Base-by-base conservation (phyloP, 2,888 invertebrate species). In the Cryptophagus acutangulus region DNA sequence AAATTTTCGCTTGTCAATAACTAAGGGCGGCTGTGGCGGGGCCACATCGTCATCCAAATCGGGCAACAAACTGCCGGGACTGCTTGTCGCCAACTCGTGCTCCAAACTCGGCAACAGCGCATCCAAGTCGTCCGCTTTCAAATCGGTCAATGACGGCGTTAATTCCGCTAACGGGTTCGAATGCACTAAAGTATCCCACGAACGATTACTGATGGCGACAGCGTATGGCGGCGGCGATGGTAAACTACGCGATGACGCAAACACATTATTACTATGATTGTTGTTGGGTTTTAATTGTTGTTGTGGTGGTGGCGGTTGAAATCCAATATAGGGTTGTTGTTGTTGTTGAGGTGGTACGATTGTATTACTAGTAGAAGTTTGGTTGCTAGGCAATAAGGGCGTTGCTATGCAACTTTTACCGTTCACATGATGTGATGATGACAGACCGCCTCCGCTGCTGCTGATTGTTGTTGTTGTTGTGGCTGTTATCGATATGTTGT, bases 1-100 rank as follows among this genome's bases (percentile, higher is more conserved):
- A 74, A 87, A 87, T 71, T 87, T 87, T 58, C 81, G 78, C 66
- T 77, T 79, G 61, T 82, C 82, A n/a, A n/a, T n/a, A n/a, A 43
- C 33, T 12, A 35, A 34, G 18, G 20, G 18, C 16, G 41, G 35
- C 29, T 17, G 25, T 10, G 26, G 81, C 9, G 12, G 13, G 10
- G n/a, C n/a, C 14, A 15, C 16, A 17, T 14, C 10, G 2, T 17
- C 2, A 33, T 48, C 45, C 43, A 74, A 65, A 33, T 61, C 76
- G 66, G 61, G 79, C 57, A 54, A 76, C 57, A 57, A 71, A 67
- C 66, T 77, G 61, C 74, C 40, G 68, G 49, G 74, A 65, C 36
- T 74, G 71, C 50, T 66, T 2, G 72, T 72, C 33, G 72, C 62
- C 33, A 81, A 71, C 57, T 82, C 79, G 52, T 77, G 73, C 33